Base-by-base conservation (phyloP, 2,797 vertebrate genomes). In the Alca torda region DNA sequence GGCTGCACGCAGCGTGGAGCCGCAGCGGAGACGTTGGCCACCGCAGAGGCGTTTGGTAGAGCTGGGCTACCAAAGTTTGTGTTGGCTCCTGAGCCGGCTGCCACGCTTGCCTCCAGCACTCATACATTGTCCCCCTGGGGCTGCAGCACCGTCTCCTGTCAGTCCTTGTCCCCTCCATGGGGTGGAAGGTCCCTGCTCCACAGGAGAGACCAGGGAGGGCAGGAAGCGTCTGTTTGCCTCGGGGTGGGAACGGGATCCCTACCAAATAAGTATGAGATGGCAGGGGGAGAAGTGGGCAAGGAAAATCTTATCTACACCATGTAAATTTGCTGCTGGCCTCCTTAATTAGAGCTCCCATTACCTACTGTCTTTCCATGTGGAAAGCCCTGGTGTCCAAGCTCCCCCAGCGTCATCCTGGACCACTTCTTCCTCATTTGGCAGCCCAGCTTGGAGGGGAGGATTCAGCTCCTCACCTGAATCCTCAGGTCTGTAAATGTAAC, bases 121-220 rank as follows among this genome's bases (percentile, higher is more conserved):
- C 67, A 35, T 26, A 26, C 0, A 0, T 2, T 51, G 41, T 61
- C 60, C 23, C n/a, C 43, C 35, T 0, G 6, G 11, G 24, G 25
- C 59, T 76, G 37, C 5, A 25, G 50, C 81, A 37, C 12, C 67
- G 2, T 30, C 24, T 69, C 79, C 4, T 2, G 1, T 35, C 19
- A 12, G 53, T 11, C 17, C 33, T 17, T 3, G 3, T 39, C 17
- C 33, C 12, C 35, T 13, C 26, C 1, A 1, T 16, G 46, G 37
- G 4, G 2, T 25, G 48, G 39, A 28, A 26, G 48, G 35, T 45
- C 68, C 33, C 15, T 20, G 25, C 46, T 73, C 31, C 39, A 35
- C 41, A 9, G 16, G 16, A 63, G 11, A 65, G 50, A 1, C 1
- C 39, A 31, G 37, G n/a, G 9, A 74, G 6, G 5, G 24, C 45